phyloP scores from a whole-genome alignment of 2,797 vertebrate species.

The Bradypodion ventrale region DNA sequence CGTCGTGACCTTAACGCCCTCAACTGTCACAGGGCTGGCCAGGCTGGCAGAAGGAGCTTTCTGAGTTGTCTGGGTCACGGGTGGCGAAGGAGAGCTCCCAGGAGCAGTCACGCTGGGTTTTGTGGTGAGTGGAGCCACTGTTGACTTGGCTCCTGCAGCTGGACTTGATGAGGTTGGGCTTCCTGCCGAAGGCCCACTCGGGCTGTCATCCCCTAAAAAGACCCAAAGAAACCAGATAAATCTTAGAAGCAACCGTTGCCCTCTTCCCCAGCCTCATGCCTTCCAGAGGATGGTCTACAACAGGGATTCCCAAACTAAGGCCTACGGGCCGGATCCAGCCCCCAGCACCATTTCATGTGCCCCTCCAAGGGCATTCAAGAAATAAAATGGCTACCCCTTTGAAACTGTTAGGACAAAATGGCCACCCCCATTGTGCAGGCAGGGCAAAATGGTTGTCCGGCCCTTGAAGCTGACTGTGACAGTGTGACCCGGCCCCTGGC shows the following conservation, averaged over 20 bases:
- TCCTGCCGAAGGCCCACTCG: accelerated
- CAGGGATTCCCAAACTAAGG: no score
- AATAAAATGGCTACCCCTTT: no score
- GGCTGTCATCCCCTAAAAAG: background rate
- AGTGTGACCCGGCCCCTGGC: no score
- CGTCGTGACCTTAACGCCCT: accelerated
- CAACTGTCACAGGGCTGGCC: accelerated
- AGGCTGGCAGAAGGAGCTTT: accelerated
- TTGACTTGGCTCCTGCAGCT: accelerated
- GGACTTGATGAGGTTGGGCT: accelerated
- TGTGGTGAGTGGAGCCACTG: accelerated
- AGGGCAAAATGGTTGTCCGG: no score
- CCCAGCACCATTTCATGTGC: no score
- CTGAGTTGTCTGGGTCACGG: accelerated
- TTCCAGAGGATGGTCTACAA: background rate
- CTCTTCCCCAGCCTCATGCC: background rate
- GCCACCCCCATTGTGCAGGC: no score
- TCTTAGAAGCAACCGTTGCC: background rate
- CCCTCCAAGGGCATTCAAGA: no score
- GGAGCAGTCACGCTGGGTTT: accelerated
- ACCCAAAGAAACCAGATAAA: background rate
- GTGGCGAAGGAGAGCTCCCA: accelerated
- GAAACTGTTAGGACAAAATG: no score
- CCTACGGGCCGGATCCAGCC: no score
- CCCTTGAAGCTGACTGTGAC: no score